A percentile compares a stretch with the other conserved stretches of the same genome.
Conservation (phyloP, 92 coral and sea anemone species). For the Desmophyllum pertusum region DNA sequence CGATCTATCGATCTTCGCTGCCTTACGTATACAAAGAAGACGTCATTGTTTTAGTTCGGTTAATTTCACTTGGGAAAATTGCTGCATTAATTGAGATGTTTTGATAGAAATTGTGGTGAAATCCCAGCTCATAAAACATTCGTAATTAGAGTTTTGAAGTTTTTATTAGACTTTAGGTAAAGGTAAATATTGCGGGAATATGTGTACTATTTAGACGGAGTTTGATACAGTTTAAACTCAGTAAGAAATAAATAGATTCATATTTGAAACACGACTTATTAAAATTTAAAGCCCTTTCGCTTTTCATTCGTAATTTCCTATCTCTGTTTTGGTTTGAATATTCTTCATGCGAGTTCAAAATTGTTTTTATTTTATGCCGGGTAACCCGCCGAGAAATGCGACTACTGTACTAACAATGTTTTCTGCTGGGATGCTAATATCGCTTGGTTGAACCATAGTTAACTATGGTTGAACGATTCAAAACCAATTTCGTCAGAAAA, state of each 20-base stretch:
- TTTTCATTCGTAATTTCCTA: conserved; percentile 10
- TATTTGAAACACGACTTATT: conserved; percentile 12
- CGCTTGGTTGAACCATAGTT: no score
- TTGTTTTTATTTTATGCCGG: conserved; percentile 26
- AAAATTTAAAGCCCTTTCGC: conserved; percentile 29
- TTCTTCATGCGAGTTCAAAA: conserved; percentile 17
- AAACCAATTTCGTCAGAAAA: background rate
- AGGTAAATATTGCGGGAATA: background rate
- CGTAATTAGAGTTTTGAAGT: conserved; percentile 2
- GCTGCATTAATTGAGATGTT: conserved; percentile 22
- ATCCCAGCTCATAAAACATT: background rate
- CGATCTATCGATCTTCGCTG: background rate
- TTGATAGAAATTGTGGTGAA: conserved; percentile 19
- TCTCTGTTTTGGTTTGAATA: conserved; percentile 5
- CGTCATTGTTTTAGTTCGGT: conserved; percentile 4
- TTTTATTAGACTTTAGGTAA: background rate
- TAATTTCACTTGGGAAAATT: background rate
- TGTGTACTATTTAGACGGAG: background rate
- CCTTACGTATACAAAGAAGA: background rate
- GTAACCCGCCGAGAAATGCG: conserved; percentile 5
- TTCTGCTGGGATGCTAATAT: conserved; percentile 22
- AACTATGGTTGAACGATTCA: no score
- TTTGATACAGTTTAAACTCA: background rate
- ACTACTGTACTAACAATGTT: background rate
- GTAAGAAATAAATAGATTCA: no score